These are phyloP conservation scores for Anabas testudineus DNA, from an alignment of 2,797 vertebrate species.

Conservation along the genomic window DNA sequence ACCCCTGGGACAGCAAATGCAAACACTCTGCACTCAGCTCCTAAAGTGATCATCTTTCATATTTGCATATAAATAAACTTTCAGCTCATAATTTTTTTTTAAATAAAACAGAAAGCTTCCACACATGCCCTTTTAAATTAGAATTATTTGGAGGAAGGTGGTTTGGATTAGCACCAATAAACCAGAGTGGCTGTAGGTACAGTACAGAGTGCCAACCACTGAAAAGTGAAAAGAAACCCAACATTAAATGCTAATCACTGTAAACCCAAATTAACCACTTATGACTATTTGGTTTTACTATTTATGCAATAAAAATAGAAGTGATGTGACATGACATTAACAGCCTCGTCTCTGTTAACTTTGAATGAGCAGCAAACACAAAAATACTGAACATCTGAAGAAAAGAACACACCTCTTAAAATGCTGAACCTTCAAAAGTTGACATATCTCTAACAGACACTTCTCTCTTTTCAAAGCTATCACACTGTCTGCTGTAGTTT, in stretches of 20 bases:
- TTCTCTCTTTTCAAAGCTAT: not conserved
- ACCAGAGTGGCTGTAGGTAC: not conserved
- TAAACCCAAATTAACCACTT: not conserved
- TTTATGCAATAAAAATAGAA: not conserved
- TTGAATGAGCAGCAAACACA: not conserved
- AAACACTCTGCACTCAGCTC: not conserved
- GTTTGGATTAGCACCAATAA: not conserved
- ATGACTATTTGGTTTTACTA: not conserved
- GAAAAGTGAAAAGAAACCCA: not conserved
- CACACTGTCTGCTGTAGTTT: not conserved
- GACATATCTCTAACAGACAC: not conserved
- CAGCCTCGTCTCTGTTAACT: not conserved
- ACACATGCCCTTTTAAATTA: not conserved
- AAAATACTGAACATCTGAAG: too few relatives aligned
- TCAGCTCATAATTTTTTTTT: not conserved
- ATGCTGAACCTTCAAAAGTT: not conserved
- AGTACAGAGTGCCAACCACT: too few relatives aligned
- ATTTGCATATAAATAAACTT: conserved; percentile 10
- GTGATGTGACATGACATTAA: not conserved
- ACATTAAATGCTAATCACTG: not conserved
- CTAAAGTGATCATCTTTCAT: not conserved
- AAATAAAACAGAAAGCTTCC: not conserved
- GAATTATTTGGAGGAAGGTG: not conserved
- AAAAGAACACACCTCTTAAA: not conserved
- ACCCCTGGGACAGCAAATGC: conserved; percentile 9